Base-by-base conservation (phyloP, 2,888 invertebrate genomes). In the Parnassius orleans region DNA sequence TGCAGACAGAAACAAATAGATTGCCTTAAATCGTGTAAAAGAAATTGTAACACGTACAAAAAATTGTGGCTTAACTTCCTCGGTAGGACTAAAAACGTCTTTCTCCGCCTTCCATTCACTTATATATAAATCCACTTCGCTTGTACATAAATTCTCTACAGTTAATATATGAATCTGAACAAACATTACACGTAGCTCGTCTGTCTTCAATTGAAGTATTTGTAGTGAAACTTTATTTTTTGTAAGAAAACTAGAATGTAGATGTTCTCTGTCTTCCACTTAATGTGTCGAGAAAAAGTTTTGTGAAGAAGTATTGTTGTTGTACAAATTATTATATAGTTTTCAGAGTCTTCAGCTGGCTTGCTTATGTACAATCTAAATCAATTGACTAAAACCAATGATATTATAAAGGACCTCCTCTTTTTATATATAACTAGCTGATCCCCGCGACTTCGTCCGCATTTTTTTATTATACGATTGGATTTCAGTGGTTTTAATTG, bases 221-320 rank as follows among this genome's bases (percentile, higher is more conserved):
- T 61, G 46, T 55, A 55, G 51, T 55, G 60, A 50, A 56, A 61
- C 43, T 61, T 60, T 55, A 61, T 61, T 55, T 61, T 55, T 55
- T 44, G 42, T 54, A 19, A 42, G 48, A 43, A 19, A 48, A 48
- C 19, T 42, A 43, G 15, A 5, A 33, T 41, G 46, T 46, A 60
- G 33, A 19, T 52, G 33, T 58, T 55, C 2, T 10, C 51, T 50
- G 52, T 53, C 53, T 52, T 15, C 10, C 9, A 47, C 47, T 46
- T 53, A 9, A 11, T 43, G 46, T 15, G 41, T 9, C n/a, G 51
- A 52, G 44, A 43, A 43, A 42, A 50, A 9, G 7, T 57, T 14
- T 47, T 9, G 19, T n/a, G 15, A 24, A 12, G 41, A 58, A 10
- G n/a, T 53, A 42, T 33, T 33, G 7, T 33, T 33, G 3, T 33